Evolutionary conservation across 2,113 vertebrate species (phyloP), one percentile per base, ranked within the genome.

Genomic region (Corydoras sp.): DNA sequence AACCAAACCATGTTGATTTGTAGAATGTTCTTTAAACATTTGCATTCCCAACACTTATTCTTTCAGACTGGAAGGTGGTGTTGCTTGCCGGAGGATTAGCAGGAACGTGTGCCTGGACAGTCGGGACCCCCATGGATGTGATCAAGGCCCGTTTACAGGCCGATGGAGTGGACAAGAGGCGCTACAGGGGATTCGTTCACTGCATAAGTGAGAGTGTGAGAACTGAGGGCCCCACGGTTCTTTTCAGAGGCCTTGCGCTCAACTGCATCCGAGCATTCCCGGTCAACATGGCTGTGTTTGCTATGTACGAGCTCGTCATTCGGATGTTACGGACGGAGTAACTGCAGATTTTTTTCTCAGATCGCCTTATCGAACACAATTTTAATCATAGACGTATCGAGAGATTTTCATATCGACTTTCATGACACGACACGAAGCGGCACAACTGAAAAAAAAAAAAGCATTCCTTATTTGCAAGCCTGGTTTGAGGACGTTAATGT

Each of bases 211-310:
- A 86, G 65, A 94, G 93, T 0, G 80, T 93, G 43, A 85, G 82
- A 4, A 83, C 86, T 49, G 92, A 94, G 63, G 93, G 93, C 6
- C 31, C 48, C 0, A 77, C 79, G 9, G 91, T 93, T 61, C 90
- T 95, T 65, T 93, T 92, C 83, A 93, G 88, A 82, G 93, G 93
- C 32, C 84, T 95, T 71, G 72, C 71, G 4, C 83, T 94, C 32
- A 95, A 94, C 81, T 94, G 92, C 58, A 71, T 92, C n/a, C 90
- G 93, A 0, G 93, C 93, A 71, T 94, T 94, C 75, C 93, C 93
- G 0, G 89, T 93, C 72, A 94, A 92, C 75, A 93, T 93, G 92
- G 84, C 91, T 43, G 89, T 93, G 2, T 95, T 95, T 10, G 86
- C 88, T 29, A 80, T 85, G 0, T 95, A 94, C 0, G 93, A 95